Evolutionary conservation across 2,113 vertebrate species (phyloP), one percentile per base, ranked within the genome.

Genomic region (Sorex araneus): DNA sequence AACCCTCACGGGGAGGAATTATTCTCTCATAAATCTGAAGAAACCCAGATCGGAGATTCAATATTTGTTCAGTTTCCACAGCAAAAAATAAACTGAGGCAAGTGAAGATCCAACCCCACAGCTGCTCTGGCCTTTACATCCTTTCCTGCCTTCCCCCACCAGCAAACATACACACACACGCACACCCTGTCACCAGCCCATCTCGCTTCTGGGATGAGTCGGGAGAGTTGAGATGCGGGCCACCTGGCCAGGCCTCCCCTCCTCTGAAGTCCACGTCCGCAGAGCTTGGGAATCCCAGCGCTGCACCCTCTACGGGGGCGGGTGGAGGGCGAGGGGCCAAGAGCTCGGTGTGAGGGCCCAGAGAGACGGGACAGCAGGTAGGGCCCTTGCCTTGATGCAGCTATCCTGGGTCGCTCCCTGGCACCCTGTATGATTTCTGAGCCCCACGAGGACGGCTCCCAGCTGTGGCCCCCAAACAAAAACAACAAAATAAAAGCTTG

Each of bases 31-130:
- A 80, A 90, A 86, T 63, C 32, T 67, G 63, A 94, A 57, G 87
- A 89, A 74, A 32, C 25, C 47, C 60, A 76, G 76, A 89, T 83
- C 60, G 23, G 64, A 71, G 27, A 4, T 28, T 73, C 73, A 63
- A 11, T 23, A 43, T 80, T n/a, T 84, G 74, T 70, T 77, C 78
- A 4, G 27, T 47, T 82, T 94, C 40, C 84, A 95, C 23, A 73
- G 87, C 50, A 32, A 28, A 54, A 60, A 74, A 70, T 34, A 66
- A 66, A 66, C 19, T 1, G 2, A 66, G 28, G 27, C 25, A 30
- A 27, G 10, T 25, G 27, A 30, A 30, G 64, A 28, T 66, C 64
- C 64, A 66, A 30, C 8, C 27, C 27, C 64, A 27, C 27, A 30
- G 7, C 64, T 30, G 25, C 64, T 66, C 27, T 30, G 25, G 8